phyloP scores from a whole-genome alignment of 2,113 vertebrate species.

The Camarhynchus parvulus region DNA sequence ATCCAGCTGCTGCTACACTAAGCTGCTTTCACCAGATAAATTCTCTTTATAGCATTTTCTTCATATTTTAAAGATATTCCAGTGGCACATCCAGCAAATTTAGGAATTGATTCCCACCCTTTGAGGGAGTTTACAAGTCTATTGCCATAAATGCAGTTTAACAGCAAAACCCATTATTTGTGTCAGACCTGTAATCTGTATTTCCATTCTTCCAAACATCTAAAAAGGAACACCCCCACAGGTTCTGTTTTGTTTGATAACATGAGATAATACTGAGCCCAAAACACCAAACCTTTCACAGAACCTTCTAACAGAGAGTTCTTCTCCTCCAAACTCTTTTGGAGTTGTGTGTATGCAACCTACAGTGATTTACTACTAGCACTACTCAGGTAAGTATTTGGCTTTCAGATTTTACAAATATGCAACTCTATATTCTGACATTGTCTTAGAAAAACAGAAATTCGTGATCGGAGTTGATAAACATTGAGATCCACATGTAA shows the following conservation, averaged over 20 bases:
- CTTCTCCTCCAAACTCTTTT: not conserved
- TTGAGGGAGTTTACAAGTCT: not conserved
- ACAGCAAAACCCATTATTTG: not conserved
- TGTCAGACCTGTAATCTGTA: not conserved
- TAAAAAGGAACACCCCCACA: not conserved
- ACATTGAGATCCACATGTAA: not conserved
- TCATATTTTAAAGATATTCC: not conserved
- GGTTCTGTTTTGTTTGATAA: not conserved
- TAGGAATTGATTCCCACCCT: not conserved
- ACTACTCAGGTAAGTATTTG: not conserved
- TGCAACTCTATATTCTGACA: not conserved
- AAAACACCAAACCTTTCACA: not conserved
- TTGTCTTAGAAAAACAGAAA: not conserved
- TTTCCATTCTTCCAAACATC: not conserved
- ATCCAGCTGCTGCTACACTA: not conserved
- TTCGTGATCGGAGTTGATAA: not conserved
- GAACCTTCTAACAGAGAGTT: not conserved
- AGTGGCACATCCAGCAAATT: not conserved
- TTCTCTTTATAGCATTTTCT: not conserved
- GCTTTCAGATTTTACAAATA: not conserved
- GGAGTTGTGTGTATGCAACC: not conserved
- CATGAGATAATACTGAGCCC: not conserved
- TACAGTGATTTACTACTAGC: not conserved
- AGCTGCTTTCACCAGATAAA: not conserved
- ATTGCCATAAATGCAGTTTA: not conserved